A percentile compares a stretch with the other conserved stretches of the same genome.
Evolutionary conservation across 1,140 invertebrate genomes (phyloP).

Genomic region (Asbolus verrucosus): DNA sequence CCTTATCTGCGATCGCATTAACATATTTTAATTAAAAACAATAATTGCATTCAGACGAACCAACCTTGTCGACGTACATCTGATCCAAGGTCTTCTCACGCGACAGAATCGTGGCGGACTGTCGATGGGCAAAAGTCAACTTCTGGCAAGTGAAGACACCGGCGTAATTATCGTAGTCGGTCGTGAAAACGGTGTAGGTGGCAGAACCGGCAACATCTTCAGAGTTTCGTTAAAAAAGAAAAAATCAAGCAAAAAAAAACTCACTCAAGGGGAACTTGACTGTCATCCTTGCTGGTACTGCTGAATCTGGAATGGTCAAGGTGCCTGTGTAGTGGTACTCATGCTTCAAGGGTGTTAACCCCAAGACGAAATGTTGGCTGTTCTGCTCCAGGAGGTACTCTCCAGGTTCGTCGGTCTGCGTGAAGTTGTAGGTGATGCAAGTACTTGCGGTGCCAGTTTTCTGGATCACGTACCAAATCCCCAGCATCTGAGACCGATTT

Average conservation of each 20-base stretch:
- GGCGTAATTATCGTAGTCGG: conserved; percentile 81
- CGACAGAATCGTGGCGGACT: conserved; percentile 83
- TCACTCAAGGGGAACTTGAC: conserved; percentile 85
- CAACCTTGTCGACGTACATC: conserved; percentile 75
- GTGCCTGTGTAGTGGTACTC: conserved; percentile 82
- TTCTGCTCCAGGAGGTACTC: conserved; percentile 78
- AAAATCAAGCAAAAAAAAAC: too few relatives aligned
- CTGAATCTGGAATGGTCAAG: conserved; percentile 74
- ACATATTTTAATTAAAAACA: conserved; percentile 10
- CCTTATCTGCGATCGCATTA: conserved; percentile 68
- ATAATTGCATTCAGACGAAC: conserved; percentile 24
- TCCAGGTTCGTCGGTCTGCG: conserved; percentile 74
- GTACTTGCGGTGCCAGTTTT: conserved; percentile 84
- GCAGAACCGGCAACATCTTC: conserved; percentile 81
- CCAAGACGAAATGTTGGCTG: conserved; percentile 78
- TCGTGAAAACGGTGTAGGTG: conserved; percentile 78
- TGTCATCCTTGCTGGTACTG: conserved; percentile 77
- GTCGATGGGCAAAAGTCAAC: conserved; percentile 77
- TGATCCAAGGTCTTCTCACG: conserved; percentile 77
- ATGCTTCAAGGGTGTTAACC: conserved; percentile 77
- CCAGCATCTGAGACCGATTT: conserved; percentile 73
- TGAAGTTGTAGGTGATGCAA: conserved; percentile 85
- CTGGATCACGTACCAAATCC: conserved; percentile 85
- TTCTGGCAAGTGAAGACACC: conserved; percentile 86
- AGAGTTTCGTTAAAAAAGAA: too few relatives aligned